Conservation (phyloP, 2,888 invertebrate genomes). For the Pheosia tremula region DNA sequence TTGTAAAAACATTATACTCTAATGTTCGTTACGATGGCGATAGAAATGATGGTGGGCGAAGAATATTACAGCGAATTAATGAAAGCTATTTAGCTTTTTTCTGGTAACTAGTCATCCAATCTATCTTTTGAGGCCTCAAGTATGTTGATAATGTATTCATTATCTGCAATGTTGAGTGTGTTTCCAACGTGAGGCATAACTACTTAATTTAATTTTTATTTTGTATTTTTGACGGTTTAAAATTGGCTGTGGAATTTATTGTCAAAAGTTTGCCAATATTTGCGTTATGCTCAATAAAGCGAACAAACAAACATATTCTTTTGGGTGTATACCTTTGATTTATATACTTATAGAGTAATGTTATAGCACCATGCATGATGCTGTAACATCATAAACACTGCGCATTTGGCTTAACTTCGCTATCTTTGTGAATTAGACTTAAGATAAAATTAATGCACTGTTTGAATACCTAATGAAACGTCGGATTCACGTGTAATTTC, state of each 20-base stretch:
- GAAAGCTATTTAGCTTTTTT: not conserved
- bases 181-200: no score
- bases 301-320: no score
- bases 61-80: not conserved
- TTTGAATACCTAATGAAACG: no score
- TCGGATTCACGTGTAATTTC: no score
- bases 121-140: not conserved
- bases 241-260: no score
- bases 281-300: no score
- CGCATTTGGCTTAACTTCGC: constrained; percentile 14
- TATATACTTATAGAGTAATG: not conserved
- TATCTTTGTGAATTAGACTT: not conserved
- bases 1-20: not conserved
- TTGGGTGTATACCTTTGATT: not conserved
- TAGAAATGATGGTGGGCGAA: not conserved
- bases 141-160: no score
- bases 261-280: no score
- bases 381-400: not conserved
- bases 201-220: no score
- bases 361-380: not conserved
- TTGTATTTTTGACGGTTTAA: no score
- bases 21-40: not conserved
- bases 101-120: not conserved
- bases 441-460: not conserved
- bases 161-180: no score